Evolutionary conservation across 1,140 invertebrate species (phyloP).

Genomic region (Drosophila gunungcola): DNA sequence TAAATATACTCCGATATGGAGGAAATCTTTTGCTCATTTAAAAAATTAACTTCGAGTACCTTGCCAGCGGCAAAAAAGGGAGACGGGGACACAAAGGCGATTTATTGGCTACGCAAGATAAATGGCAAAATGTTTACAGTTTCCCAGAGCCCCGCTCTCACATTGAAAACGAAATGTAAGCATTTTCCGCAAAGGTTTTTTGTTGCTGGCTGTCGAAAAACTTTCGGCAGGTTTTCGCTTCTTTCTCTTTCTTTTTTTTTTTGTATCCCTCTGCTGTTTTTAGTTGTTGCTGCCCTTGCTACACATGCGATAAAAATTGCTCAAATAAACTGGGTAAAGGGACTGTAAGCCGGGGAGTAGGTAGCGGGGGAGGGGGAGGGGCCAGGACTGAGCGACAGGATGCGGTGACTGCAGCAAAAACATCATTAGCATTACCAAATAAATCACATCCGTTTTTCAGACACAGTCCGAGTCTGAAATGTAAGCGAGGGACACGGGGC

Average conservation of each 20-base stretch:
- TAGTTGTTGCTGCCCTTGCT: constrained; percentile 39
- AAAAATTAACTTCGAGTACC: constrained; percentile 76
- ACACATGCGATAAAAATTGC: constrained; percentile 83
- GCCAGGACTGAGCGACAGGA: constrained; percentile 36
- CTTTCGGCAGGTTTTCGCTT: constrained; percentile 74
- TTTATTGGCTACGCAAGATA: constrained; percentile 81
- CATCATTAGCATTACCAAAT: constrained; percentile 84
- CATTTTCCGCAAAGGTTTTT: constrained; percentile 74
- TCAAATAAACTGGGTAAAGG: constrained; percentile 69
- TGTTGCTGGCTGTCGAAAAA: constrained; percentile 59
- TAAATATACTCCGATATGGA: constrained; percentile 46
- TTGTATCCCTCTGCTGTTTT: constrained; percentile 10
- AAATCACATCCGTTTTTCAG: constrained; percentile 83
- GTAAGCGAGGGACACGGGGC: constrained; percentile 10
- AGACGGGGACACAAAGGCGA: constrained; percentile 54
- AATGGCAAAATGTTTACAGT: constrained; percentile 81
- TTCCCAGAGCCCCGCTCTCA: constrained; percentile 40
- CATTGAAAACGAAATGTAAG: constrained; percentile 76
- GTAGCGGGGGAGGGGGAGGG: background rate
- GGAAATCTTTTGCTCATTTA: constrained; percentile 68
- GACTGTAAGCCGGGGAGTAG: background rate
- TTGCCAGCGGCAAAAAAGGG: constrained; percentile 41
- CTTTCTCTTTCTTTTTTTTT: constrained; percentile 19
- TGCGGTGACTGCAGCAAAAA: constrained; percentile 69
- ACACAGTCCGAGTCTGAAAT: constrained; percentile 62